phyloP scores from a whole-genome alignment of 1,140 invertebrate genomes.

The Diabrotica undecimpunctata region DNA sequence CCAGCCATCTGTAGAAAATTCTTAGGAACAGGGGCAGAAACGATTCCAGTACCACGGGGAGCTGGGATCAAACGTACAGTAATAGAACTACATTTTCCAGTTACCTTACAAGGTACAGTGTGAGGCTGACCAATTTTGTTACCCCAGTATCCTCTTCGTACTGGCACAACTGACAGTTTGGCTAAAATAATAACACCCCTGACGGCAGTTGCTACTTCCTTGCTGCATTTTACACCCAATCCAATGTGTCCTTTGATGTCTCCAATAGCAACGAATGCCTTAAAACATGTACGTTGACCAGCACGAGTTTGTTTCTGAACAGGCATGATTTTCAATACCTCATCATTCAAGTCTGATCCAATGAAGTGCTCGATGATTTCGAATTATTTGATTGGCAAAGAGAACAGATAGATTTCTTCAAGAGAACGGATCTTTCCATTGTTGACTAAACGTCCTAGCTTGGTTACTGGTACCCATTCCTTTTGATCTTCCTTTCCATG shows the following conservation, averaged over 20 bases:
- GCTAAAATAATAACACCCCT: conserved; percentile 98
- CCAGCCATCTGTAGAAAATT: conserved; percentile 98
- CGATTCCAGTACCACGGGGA: conserved; percentile 98
- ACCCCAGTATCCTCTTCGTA: conserved; percentile 98
- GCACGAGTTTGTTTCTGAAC: conserved; percentile 99
- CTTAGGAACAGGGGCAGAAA: conserved; percentile 98
- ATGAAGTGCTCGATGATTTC: conserved; percentile 99
- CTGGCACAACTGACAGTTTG: conserved; percentile 97
- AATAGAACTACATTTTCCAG: conserved; percentile 98
- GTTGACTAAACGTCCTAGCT: conserved; percentile 92
- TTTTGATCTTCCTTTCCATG: conserved; percentile 96
- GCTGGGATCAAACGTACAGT: conserved; percentile 95
- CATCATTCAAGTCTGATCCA: conserved; percentile 88
- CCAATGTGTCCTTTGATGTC: conserved; percentile 99
- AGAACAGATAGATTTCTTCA: conserved; percentile 99
- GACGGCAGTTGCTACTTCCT: conserved; percentile 99
- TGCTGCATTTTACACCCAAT: conserved; percentile 98
- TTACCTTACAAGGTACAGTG: conserved; percentile 99
- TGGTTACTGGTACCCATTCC: conserved; percentile 98
- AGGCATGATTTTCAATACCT: conserved; percentile 99
- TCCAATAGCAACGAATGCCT: conserved; percentile 93
- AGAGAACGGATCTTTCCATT: conserved; percentile 94
- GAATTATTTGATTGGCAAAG: conserved; percentile 97
- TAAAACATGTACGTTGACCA: conserved; percentile 98
- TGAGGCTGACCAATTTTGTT: conserved; percentile 99